Evolutionary conservation across 2,797 vertebrate species (phyloP).

Genomic region (Aulostomus chinensis): DNA sequence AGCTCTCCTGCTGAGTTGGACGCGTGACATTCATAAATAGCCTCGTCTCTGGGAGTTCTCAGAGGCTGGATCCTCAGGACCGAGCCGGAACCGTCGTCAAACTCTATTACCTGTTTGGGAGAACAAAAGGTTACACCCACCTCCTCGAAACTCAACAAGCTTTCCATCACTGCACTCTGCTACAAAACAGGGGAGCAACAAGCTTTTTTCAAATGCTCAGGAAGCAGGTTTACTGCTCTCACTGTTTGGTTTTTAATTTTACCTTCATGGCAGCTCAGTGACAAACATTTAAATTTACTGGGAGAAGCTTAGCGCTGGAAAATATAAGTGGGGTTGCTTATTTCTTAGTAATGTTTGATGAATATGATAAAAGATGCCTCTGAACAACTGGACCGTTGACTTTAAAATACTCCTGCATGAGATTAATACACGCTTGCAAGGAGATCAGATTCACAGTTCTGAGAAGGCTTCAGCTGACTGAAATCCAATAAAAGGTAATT

Average conservation of each 20-base stretch:
- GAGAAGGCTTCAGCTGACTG: slow-evolving; percentile 26
- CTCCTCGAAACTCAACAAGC: too few relatives aligned
- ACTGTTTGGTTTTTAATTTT: too few relatives aligned
- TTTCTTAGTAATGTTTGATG: background rate
- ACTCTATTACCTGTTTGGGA: slow-evolving; percentile 95
- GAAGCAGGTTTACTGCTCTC: too few relatives aligned
- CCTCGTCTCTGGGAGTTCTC: slow-evolving; percentile 94
- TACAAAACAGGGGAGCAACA: too few relatives aligned
- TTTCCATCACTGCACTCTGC: too few relatives aligned
- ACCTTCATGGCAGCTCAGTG: too few relatives aligned
- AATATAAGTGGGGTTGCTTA: background rate
- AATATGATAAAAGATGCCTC: background rate
- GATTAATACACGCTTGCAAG: slow-evolving; percentile 30
- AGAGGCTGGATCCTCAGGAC: slow-evolving; percentile 98
- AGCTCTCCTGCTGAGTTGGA: slow-evolving; percentile 94
- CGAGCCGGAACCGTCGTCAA: slow-evolving; percentile 97
- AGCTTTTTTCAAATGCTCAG: too few relatives aligned
- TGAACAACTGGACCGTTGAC: slow-evolving; percentile 1
- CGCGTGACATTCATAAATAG: slow-evolving; percentile 96
- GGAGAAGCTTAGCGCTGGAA: too few relatives aligned
- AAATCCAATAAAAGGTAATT: slow-evolving; percentile 63
- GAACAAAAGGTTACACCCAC: too few relatives aligned
- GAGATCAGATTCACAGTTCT: slow-evolving; percentile 43
- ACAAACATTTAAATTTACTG: too few relatives aligned
- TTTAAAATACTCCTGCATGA: slow-evolving; percentile 23